phyloP scores from a whole-genome alignment of 2,888 invertebrate species.

The Platerodrilus igneus region DNA sequence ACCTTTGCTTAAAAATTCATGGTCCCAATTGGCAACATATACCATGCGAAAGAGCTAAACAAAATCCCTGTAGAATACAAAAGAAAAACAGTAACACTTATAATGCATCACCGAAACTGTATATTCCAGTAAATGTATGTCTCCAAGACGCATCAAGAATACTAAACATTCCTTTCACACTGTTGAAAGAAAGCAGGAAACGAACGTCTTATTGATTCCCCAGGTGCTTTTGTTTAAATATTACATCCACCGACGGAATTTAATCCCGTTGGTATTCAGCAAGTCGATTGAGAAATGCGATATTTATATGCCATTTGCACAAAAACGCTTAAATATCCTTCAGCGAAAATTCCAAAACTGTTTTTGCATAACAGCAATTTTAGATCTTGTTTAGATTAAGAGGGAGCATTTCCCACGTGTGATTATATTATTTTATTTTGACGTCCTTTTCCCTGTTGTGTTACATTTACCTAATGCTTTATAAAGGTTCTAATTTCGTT shows the following conservation, averaged over 20 bases:
- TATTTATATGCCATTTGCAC: constrained; percentile 21
- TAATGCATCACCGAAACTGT: constrained; percentile 31
- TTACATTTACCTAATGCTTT: constrained; percentile 4
- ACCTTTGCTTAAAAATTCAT: too few species aligned
- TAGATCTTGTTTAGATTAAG: constrained; percentile 16
- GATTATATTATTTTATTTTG: constrained; percentile 10
- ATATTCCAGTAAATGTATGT: constrained; percentile 26
- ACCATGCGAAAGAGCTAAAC: too few species aligned
- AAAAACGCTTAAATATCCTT: constrained; percentile 9
- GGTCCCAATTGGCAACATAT: too few species aligned
- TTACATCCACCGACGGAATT: constrained; percentile 42
- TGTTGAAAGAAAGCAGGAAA: constrained; percentile 27
- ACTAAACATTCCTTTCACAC: constrained; percentile 29
- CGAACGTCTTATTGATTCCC: constrained; percentile 41
- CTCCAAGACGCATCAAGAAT: constrained; percentile 29
- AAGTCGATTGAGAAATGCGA: constrained; percentile 32
- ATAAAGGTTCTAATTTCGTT: constrained; percentile 5
- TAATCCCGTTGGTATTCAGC: constrained; percentile 39
- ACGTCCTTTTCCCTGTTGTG: constrained; percentile 4
- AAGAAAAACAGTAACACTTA: too few species aligned
- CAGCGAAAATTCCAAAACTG: constrained; percentile 12
- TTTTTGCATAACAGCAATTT: constrained; percentile 16
- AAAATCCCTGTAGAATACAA: too few species aligned
- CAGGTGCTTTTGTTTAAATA: constrained; percentile 42
- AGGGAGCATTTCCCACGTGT: constrained; percentile 10